Conservation (phyloP, 2,888 invertebrate species). For the Ornithoptera priamus region DNA sequence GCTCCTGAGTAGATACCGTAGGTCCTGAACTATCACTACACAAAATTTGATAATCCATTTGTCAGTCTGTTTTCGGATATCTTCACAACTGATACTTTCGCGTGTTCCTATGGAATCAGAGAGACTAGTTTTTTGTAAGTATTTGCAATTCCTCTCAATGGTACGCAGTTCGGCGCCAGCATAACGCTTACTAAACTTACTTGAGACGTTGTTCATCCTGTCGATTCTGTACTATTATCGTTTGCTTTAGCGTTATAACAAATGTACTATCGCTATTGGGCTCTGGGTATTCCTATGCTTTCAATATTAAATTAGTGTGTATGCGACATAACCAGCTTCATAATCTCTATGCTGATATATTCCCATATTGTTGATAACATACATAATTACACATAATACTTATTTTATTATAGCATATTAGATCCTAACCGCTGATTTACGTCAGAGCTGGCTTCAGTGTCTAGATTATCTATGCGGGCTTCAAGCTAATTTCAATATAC, state of each 20-base stretch:
- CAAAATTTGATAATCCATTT: slow-evolving; percentile 56
- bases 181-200: slow-evolving; percentile 74
- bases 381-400: slow-evolving; percentile 56
- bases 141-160: slow-evolving; percentile 64
- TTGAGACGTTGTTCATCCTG: slow-evolving; percentile 72
- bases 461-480: slow-evolving; percentile 79
- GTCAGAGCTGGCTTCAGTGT: slow-evolving; percentile 78
- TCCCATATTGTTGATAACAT: slow-evolving; percentile 75
- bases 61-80: slow-evolving; percentile 62
- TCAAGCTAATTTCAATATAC: slow-evolving; percentile 71
- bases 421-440: slow-evolving; percentile 74
- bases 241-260: slow-evolving; percentile 78
- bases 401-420: slow-evolving; percentile 69
- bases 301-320: slow-evolving; percentile 79
- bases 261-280: slow-evolving; percentile 75
- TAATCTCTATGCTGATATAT: slow-evolving; percentile 78
- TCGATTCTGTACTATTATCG: slow-evolving; percentile 75
- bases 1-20: slow-evolving; percentile 46
- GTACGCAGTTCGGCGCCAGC: slow-evolving; percentile 67
- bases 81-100: slow-evolving; percentile 59
- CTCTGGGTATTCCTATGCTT: slow-evolving; percentile 80
- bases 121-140: slow-evolving; percentile 76
- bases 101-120: slow-evolving; percentile 60
- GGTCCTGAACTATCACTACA: slow-evolving; percentile 14
- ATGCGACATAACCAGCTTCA: slow-evolving; percentile 78